These are phyloP conservation scores for Oikopleura vanhoeffeni DNA, from an alignment of 23 tunicate species.

Conservation along the genomic window DNA sequence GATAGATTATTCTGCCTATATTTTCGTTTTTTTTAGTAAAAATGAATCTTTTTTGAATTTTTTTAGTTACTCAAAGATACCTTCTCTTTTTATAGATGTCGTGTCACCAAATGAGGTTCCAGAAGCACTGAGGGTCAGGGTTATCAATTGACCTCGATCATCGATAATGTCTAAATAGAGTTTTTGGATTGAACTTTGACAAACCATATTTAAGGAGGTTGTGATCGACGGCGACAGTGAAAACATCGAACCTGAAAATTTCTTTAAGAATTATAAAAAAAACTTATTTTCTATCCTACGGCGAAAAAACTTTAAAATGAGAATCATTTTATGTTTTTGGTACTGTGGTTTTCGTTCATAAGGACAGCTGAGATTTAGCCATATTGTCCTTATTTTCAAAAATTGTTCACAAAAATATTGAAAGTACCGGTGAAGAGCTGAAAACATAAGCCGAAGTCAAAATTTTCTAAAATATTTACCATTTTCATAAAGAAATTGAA, in stretches of 20 bases:
- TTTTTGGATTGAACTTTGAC: background rate
- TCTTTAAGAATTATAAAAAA: background rate
- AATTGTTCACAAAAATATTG: too few relatives aligned
- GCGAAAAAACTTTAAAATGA: too few relatives aligned
- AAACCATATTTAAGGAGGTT: background rate
- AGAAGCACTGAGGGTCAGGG: background rate
- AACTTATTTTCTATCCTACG: too few relatives aligned
- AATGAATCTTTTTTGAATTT: background rate
- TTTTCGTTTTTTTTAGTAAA: background rate
- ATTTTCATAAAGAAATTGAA: too few relatives aligned
- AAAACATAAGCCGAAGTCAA: too few relatives aligned
- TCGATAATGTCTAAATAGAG: background rate
- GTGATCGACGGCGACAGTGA: constrained; percentile 13
- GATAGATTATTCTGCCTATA: background rate
- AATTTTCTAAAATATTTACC: too few relatives aligned
- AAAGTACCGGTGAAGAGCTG: too few relatives aligned
- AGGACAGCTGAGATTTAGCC: too few relatives aligned
- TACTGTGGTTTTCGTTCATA: too few relatives aligned
- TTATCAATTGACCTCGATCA: background rate
- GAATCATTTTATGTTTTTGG: too few relatives aligned
- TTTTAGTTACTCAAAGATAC: background rate
- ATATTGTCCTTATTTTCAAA: too few relatives aligned
- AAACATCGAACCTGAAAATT: background rate
- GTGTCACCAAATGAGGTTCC: background rate
- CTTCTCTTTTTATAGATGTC: background rate